phyloP scores from a whole-genome alignment of 2,797 vertebrate species.

The Hemibagrus guttatus region DNA sequence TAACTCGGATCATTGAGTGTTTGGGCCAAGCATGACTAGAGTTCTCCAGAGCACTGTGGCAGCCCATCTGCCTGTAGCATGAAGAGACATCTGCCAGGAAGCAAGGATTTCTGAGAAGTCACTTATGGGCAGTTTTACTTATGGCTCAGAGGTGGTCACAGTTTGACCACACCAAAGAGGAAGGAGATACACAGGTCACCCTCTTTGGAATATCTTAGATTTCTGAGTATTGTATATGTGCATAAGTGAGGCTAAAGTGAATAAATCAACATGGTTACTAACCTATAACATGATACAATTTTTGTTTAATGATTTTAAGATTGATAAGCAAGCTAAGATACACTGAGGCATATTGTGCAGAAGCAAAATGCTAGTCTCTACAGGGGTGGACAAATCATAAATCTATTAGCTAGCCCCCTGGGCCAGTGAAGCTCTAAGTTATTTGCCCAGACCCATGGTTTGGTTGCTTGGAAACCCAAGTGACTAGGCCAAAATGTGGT shows the following conservation, averaged over 20 bases:
- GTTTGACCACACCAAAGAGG: not conserved
- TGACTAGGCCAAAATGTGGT: not conserved
- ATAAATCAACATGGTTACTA: not conserved
- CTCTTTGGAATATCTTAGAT: not conserved
- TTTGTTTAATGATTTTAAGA: not conserved
- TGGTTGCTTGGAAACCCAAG: not conserved
- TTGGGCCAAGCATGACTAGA: constrained; percentile 44
- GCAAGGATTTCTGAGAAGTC: constrained; percentile 24
- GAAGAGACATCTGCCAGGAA: constrained; percentile 41
- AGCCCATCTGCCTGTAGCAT: constrained; percentile 46
- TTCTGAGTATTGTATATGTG: not conserved
- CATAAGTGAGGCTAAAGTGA: not conserved
- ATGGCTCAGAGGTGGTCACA: constrained; percentile 8
- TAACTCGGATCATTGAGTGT: constrained; percentile 27
- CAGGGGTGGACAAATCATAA: not conserved
- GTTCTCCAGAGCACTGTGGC: constrained; percentile 37
- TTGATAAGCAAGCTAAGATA: not conserved
- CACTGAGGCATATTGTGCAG: not conserved
- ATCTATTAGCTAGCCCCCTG: not conserved
- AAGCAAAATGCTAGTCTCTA: not conserved
- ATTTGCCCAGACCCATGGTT: not conserved
- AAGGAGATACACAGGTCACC: not conserved
- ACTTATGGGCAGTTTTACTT: constrained; percentile 38
- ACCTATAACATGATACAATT: not conserved
- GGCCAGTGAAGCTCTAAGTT: not conserved